Percentiles rank a stretch among this genome's conserved stretches.
phyloP scores from a whole-genome alignment of 2,113 vertebrate genomes.

The Paratilapia polleni region DNA sequence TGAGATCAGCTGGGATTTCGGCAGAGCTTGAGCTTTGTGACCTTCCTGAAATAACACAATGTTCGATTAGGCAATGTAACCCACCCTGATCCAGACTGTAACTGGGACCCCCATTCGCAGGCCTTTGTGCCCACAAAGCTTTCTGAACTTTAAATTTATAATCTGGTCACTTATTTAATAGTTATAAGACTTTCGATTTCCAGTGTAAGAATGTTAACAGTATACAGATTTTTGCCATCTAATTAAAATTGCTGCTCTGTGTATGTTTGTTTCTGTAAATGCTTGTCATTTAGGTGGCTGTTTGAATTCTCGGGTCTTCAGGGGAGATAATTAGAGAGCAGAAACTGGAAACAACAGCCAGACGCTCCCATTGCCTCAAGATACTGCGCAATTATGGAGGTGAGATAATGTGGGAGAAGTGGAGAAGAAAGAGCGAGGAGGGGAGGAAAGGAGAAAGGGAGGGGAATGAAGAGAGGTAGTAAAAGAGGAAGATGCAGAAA shows the following conservation, averaged over 20 bases:
- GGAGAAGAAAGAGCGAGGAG: background rate
- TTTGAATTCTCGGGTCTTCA: background rate
- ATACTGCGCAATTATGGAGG: slow-evolving; percentile 21
- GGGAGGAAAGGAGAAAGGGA: background rate
- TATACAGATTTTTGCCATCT: background rate
- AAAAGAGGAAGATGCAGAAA: background rate
- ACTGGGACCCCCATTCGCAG: background rate
- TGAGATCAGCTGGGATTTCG: background rate
- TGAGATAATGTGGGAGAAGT: slow-evolving; percentile 2
- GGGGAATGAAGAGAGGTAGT: background rate
- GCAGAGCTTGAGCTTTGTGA: background rate
- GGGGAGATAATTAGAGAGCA: slow-evolving; percentile 51
- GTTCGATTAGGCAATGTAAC: background rate
- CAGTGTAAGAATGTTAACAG: background rate
- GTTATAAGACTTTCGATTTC: background rate
- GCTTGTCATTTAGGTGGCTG: slow-evolving; percentile 10
- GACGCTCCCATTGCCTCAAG: slow-evolving; percentile 16
- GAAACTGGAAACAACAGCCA: slow-evolving; percentile 45
- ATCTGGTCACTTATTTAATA: no score
- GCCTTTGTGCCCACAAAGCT: background rate
- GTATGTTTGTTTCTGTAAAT: background rate
- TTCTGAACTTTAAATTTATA: background rate
- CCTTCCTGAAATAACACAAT: background rate
- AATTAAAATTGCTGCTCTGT: background rate
- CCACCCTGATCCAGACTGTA: background rate